Evolutionary conservation across 2,797 vertebrate species (phyloP), one percentile per base, ranked within the genome.

Genomic region (Sphaeramia orbicularis): DNA sequence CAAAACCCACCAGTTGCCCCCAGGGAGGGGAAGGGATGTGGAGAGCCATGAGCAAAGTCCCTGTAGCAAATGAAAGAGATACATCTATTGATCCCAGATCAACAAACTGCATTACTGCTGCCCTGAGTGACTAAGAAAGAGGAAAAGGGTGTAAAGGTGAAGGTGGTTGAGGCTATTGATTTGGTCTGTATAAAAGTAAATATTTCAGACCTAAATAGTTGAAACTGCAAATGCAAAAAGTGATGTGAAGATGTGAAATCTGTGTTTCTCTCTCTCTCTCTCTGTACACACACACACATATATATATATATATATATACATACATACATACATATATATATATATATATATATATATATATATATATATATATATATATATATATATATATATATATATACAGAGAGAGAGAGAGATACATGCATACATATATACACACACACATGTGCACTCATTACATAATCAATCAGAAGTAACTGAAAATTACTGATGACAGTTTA

Each of bases 41-140:
- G 60, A 74, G 69, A 69, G 77, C 65, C 53, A 63, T 9, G 9
- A 58, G 70, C 76, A 58, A 54, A 83, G 67, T 69, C 76, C 60
- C 49, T 70, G 47, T 55, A 49, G 68, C 60, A 88, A 87, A 80
- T 66, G 65, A 82, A 75, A 74, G 80, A 87, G 81, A 90, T 86
- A 91, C 91, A 93, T 88, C 78, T 94, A 94, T 94, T 91, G 92
- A 94, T 92, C 81, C 82, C 64, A 80, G 87, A 91, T 91, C 86
- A 90, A 88, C 83, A 50, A 75, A 79, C 78, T 89, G 80, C 89
- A 93, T 89, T 91, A 88, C 85, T 80, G 79, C 81, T 66, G 67
- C 54, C 65, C 47, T 21, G 53, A 50, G 88, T 83, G 84, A 76
- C 24, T 32, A 47, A 66, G 65, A 58, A 71, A 62, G 67, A 64